Base-by-base conservation (phyloP, 2,113 vertebrate genomes). In the Grallaria varia region DNA sequence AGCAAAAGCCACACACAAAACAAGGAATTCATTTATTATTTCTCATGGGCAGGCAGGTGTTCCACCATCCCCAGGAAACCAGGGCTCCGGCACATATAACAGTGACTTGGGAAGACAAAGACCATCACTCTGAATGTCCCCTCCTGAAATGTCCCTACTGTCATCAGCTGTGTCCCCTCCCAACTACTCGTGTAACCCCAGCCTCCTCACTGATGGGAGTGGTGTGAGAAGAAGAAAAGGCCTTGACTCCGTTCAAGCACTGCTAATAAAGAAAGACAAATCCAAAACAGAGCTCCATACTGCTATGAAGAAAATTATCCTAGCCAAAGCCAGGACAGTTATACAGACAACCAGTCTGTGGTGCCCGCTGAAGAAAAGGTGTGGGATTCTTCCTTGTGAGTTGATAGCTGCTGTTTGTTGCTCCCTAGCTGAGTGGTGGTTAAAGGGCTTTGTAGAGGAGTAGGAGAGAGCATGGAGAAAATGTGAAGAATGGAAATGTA, bases 101-200 rank as follows among this genome's bases (percentile, higher is more conserved):
- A 49, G 27, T 15, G 62, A 75, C 27, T 37, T 30, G 55, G 19
- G 31, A 87, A 80, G 45, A 28, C 14, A 53, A 75, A 62, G 35
- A 14, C 31, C 28, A 44, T 75, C 28, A 50, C 37, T 69, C 24
- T 3, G 2, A 50, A 44, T 42, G 17, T 10, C 0, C 0, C 0
- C 8, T 13, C 20, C 35, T 33, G 62, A 35, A 55, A 75, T 42
- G 42, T 55, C 35, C 35, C 27, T 68, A 35, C 60, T 80, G n/a
- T 50, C 39, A n/a, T 45, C 45, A 55, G 47, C 13, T 37, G 19
- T 37, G 76, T 21, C 40, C 10, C 4, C 19, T 68, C 49, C 40
- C 40, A 62, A 6, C 24, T 53, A 13, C 82, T 40, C 60, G 59
- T 73, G 21, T 52, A 53, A 8, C 75, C 24, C 19, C 33, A 28